These are phyloP conservation scores for Malthinus flaveolus DNA, from an alignment of 2,888 invertebrate genomes.

Conservation along the genomic window DNA sequence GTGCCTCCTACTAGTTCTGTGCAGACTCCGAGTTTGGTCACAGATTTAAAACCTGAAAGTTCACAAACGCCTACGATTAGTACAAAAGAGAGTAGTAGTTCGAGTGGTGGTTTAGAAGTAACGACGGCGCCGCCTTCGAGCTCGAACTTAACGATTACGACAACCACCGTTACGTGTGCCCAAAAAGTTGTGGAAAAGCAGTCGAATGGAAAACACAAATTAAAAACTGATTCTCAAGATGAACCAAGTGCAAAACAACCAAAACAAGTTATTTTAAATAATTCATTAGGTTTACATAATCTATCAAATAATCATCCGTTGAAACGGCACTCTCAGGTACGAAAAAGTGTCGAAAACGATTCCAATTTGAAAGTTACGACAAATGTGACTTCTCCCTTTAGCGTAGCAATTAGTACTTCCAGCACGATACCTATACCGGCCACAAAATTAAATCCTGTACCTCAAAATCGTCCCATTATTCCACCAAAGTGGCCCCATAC, in stretches of 20 bases:
- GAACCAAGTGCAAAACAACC: constrained; percentile 42
- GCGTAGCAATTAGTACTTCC: not conserved
- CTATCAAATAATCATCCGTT: constrained; percentile 51
- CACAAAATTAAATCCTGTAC: not conserved
- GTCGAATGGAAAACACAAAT: constrained; percentile 30
- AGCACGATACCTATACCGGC: not conserved
- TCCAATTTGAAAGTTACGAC: constrained; percentile 7
- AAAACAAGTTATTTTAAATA: constrained; percentile 46
- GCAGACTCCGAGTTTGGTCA: not conserved
- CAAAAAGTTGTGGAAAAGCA: constrained; percentile 3
- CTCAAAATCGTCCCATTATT: constrained; percentile 9
- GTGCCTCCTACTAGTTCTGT: not conserved
- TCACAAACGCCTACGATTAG: not conserved
- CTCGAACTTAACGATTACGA: constrained; percentile 11
- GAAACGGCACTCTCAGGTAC: constrained; percentile 44
- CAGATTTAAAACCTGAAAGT: not conserved
- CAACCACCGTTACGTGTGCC: not conserved
- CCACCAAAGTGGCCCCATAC: constrained; percentile 24
- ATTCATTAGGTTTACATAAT: constrained; percentile 46
- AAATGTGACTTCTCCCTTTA: not conserved
- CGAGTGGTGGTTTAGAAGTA: not conserved
- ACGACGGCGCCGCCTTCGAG: not conserved
- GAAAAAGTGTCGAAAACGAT: constrained; percentile 10
- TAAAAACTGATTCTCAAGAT: constrained; percentile 18
- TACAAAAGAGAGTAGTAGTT: not conserved